Evolutionary conservation across 1,140 invertebrate genomes (phyloP), one percentile per base, ranked within the genome.

Genomic region (Drosophila nigrodunni): DNA sequence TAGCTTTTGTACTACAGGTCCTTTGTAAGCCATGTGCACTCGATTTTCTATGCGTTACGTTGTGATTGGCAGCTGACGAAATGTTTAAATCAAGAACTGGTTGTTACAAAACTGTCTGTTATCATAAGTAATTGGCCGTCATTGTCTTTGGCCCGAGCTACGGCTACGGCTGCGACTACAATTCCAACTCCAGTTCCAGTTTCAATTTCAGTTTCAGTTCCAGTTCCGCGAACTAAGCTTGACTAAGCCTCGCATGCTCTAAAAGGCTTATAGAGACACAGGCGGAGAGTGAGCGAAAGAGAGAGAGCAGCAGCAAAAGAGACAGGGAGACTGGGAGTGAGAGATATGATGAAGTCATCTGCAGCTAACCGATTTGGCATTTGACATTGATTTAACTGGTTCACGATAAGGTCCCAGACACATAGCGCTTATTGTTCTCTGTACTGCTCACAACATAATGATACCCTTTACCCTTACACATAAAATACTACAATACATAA

Each of bases 51-150:
- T n/a, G 2, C 0, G 3, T 41, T 11, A 11, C 11, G n/a, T 43
- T 43, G 11, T 65, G 61, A 65, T 65, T 65, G 61, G 61, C 61
- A 65, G 52, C 64, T 66, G 64, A 57, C 52, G 64, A 66, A 66
- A 66, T 54, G 2, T 41, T 41, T 21, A 59, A 39, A 50, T 49
- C 65, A 21, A 68, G 65, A 68, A 68, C 65, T 49, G 55, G 65
- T 68, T 68, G 61, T 65, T 65, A 54, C 61, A 65, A 55, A 65
- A 65, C 50, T 39, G 34, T 58, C 55, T 68, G 55, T 68, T 68
- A 68, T 68, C 65, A 44, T 68, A 59, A 68, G 65, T 68, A 68
- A 68, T 68, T 68, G 65, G 65, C 44, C 55, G 34, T 68, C 65
- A 68, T 68, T 68, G 65, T 68, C 21, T 68, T 30, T 68, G 64